Conservation (phyloP, 2,113 vertebrate species). For the Vireo altiloquus region DNA sequence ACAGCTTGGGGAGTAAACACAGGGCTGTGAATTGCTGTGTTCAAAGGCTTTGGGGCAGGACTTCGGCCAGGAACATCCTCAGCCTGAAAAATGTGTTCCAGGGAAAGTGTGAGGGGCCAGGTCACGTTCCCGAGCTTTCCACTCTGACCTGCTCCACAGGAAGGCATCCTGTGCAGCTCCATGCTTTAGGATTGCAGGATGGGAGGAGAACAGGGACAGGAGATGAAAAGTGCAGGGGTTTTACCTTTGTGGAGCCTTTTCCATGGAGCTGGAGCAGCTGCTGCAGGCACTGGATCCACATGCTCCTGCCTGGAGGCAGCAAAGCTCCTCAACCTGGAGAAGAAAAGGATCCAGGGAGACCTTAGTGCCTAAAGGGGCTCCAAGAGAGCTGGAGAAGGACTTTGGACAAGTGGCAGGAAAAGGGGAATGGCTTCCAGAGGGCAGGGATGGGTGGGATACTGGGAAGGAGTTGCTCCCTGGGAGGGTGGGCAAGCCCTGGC, state of each 20-base stretch:
- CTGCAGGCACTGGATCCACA: fast-evolving
- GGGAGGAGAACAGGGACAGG: not conserved
- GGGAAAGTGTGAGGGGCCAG: not conserved
- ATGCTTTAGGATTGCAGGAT: fast-evolving
- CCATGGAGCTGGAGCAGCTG: not conserved
- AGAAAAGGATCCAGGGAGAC: not conserved
- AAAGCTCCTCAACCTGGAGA: not conserved
- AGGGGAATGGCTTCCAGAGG: not conserved
- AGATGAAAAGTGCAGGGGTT: not conserved
- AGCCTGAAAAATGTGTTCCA: not conserved
- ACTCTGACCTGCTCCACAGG: not conserved
- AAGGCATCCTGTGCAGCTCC: not conserved
- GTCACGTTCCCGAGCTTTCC: fast-evolving
- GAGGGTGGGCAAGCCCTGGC: not conserved
- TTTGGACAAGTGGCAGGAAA: not conserved
- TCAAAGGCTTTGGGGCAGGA: not conserved
- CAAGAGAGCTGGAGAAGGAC: not conserved
- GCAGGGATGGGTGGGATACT: fast-evolving
- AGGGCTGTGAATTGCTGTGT: not conserved
- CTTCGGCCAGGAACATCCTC: not conserved
- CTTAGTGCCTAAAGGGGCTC: not conserved
- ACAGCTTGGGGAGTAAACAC: not conserved
- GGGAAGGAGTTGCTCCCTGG: not conserved
- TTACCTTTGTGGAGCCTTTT: not conserved
- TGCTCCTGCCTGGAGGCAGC: not conserved